These are phyloP conservation scores for Tenebrio molitor DNA, from an alignment of 1,140 invertebrate species.

Conservation along the genomic window DNA sequence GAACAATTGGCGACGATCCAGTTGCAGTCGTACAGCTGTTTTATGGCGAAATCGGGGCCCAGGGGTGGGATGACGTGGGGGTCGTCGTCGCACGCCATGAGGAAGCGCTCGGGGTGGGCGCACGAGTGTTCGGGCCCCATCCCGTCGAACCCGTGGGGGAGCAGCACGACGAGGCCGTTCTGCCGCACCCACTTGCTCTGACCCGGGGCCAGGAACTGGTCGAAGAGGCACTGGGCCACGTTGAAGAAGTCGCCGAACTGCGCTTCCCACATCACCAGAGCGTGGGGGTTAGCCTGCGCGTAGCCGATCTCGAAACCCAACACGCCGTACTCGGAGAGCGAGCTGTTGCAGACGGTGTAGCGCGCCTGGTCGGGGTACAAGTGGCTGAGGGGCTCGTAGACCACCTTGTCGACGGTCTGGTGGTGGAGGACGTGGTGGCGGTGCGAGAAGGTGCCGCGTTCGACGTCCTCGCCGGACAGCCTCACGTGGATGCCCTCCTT, in stretches of 20 bases:
- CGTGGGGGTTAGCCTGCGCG: conserved; percentile 84
- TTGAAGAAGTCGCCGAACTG: conserved; percentile 94
- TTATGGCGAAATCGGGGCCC: conserved; percentile 73
- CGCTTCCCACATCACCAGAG: conserved; percentile 90
- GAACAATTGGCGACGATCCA: conserved; percentile 87
- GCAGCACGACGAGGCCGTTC: conserved; percentile 83
- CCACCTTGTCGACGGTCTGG: conserved; percentile 80
- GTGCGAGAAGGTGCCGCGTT: conserved; percentile 84
- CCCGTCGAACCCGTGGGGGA: conserved; percentile 93
- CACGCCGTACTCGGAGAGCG: conserved; percentile 83
- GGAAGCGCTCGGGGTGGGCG: conserved; percentile 84
- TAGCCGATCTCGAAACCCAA: conserved; percentile 89
- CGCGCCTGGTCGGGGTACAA: conserved; percentile 80
- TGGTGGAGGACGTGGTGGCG: conserved; percentile 87
- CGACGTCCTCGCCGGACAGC: conserved; percentile 88
- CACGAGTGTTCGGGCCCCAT: conserved; percentile 91
- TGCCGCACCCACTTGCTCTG: conserved; percentile 90
- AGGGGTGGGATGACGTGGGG: conserved; percentile 66
- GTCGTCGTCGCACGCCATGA: conserved; percentile 87
- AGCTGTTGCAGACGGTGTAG: conserved; percentile 85
- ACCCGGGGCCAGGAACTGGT: conserved; percentile 84
- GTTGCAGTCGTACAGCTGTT: conserved; percentile 86
- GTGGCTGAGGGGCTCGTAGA: conserved; percentile 74
- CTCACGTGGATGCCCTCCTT: conserved; percentile 72
- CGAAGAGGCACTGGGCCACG: conserved; percentile 87